Conservation (phyloP, 2,888 invertebrate genomes). For the Sarcophaga variegata region DNA sequence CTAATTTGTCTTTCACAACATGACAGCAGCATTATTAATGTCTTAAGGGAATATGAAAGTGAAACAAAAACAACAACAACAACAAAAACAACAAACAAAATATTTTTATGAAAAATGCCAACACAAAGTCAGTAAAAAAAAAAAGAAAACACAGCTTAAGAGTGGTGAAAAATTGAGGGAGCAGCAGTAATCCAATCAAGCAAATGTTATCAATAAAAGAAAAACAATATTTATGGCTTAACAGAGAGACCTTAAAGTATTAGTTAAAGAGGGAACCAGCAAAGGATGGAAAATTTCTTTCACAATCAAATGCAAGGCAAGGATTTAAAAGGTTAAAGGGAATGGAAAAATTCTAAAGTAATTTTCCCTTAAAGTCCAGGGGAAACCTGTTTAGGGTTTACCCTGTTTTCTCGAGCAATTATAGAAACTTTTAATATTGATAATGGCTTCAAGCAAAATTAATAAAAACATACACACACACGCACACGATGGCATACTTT, state of each 20-base stretch:
- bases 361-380: no score
- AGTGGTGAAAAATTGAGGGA: no score
- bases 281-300: no score
- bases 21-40: slow-evolving; percentile 26
- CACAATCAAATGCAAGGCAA: background rate
- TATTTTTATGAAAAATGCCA: background rate
- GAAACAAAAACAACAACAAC: background rate
- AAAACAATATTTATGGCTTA: background rate
- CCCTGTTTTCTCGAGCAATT: background rate
- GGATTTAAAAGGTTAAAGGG: background rate
- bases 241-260: no score
- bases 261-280: no score
- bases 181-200: slow-evolving; percentile 14
- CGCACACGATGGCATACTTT: background rate
- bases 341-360: background rate
- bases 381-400: background rate
- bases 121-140: background rate
- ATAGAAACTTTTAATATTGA: background rate
- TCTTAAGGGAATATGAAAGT: background rate
- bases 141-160: background rate
- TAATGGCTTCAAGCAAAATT: slow-evolving; percentile 25
- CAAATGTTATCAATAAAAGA: background rate
- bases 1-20: background rate
- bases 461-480: slow-evolving; percentile 17
- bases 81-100: no score